Evolutionary conservation across 2,113 vertebrate species (phyloP), one percentile per base, ranked within the genome.

Genomic region (Epinephelus moara): DNA sequence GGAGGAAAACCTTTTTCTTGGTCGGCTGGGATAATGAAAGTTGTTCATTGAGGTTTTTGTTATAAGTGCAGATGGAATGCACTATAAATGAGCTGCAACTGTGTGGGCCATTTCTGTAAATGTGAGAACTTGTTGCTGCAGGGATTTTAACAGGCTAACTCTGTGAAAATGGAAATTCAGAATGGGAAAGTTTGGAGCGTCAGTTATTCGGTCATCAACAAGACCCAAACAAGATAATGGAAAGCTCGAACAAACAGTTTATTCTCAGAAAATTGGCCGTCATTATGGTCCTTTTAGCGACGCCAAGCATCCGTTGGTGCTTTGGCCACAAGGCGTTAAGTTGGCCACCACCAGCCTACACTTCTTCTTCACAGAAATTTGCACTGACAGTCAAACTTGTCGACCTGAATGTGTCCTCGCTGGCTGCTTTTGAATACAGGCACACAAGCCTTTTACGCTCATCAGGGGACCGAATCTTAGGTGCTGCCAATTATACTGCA

Each of bases 21-120:
- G 60, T 80, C 79, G 77, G 76, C 50, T n/a, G 52, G 75, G 67
- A 80, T 79, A 92, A 82, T 80, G 80, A 80, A 89, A 82, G 79
- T 85, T 83, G 77, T 86, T 92, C 89, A 88, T 90, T 93, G 91
- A 93, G 90, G 90, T 89, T 93, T 92, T 91, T 74, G 61, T 84
- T 79, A 64, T 87, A 81, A 89, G 80, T 72, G 78, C 78, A 77
- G 62, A 67, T 81, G 88, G 89, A 91, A 93, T 88, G 78, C 86
- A 53, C 77, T 14, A 77, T 91, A 92, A 93, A 92, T 69, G 62
- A 81, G 78, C 82, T 84, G 85, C 61, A 80, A 91, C 82, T 90
- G 88, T 89, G 86, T 86, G 85, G 78, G 70, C 79, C 59, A 6
- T 84, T 88, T 81, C 73, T 81, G 78, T 79, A 73, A 90, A 90